These are phyloP conservation scores for Zoanthus solanderi DNA, from an alignment of 92 coral and sea anemone species.

Conservation along the genomic window DNA sequence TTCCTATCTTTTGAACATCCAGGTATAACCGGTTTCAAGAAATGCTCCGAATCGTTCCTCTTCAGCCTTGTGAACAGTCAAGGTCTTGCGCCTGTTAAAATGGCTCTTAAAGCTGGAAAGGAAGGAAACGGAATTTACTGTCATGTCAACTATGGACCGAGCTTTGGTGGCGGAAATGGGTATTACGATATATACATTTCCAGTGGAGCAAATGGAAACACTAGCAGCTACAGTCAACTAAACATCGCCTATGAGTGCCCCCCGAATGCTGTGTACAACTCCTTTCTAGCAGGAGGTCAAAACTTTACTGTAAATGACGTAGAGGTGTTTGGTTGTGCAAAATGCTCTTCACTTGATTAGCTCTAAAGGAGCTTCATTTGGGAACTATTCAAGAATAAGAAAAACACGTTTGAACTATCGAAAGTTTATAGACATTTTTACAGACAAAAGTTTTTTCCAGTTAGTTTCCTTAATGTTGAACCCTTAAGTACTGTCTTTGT, in stretches of 20 bases:
- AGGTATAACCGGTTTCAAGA: constrained; percentile 26
- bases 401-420: too few species aligned
- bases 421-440: too few species aligned
- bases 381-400: too few species aligned
- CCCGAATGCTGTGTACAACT: constrained; percentile 39
- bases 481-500: too few species aligned
- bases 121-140: constrained; percentile 60
- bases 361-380: too few species aligned
- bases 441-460: too few species aligned
- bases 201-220: constrained; percentile 30
- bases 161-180: constrained; percentile 50
- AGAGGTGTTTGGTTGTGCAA: constrained; percentile 58
- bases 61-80: constrained; percentile 70
- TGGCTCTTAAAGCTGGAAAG: constrained; percentile 29
- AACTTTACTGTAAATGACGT: constrained; percentile 37
- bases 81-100: constrained; percentile 57
- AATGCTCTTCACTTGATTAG: not conserved
- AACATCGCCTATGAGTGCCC: constrained; percentile 60
- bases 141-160: constrained; percentile 52
- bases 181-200: constrained; percentile 51
- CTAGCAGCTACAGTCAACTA: constrained; percentile 27
- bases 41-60: constrained; percentile 60
- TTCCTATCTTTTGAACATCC: too few species aligned
- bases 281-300: constrained; percentile 54
- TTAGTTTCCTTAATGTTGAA: too few species aligned